Evolutionary conservation across 2,113 vertebrate species (phyloP).

Genomic region (Ciconia boyciana): DNA sequence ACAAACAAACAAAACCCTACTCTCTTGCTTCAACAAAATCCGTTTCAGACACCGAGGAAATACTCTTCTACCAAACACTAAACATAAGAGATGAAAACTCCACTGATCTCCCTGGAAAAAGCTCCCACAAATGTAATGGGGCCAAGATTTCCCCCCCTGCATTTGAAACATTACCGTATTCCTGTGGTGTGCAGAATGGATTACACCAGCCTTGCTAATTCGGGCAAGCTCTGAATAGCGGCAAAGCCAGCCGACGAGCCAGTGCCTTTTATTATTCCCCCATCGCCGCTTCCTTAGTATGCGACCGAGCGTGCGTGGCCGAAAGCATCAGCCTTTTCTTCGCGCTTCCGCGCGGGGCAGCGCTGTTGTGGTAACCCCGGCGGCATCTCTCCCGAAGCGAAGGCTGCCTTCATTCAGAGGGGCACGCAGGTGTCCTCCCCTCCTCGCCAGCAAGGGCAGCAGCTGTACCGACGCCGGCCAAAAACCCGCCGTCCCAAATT

Average conservation of each 20-base stretch:
- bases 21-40: background rate
- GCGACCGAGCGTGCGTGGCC: background rate
- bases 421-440: background rate
- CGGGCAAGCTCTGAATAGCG: background rate
- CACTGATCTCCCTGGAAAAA: background rate
- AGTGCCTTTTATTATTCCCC: constrained; percentile 1
- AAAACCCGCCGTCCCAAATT: accelerated
- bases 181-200: background rate
- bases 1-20: background rate
- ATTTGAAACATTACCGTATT: background rate
- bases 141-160: background rate
- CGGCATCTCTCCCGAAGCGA: background rate
- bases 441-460: background rate
- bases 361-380: background rate
- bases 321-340: background rate
- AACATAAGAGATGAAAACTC: background rate
- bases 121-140: accelerated
- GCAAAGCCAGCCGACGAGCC: background rate
- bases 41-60: background rate
- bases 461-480: background rate
- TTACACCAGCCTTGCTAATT: background rate
- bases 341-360: background rate
- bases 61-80: background rate
- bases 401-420: constrained; percentile 25
- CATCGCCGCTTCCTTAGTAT: background rate